phyloP scores from a whole-genome alignment of 2,797 vertebrate species.

The Syncerus caffer region DNA sequence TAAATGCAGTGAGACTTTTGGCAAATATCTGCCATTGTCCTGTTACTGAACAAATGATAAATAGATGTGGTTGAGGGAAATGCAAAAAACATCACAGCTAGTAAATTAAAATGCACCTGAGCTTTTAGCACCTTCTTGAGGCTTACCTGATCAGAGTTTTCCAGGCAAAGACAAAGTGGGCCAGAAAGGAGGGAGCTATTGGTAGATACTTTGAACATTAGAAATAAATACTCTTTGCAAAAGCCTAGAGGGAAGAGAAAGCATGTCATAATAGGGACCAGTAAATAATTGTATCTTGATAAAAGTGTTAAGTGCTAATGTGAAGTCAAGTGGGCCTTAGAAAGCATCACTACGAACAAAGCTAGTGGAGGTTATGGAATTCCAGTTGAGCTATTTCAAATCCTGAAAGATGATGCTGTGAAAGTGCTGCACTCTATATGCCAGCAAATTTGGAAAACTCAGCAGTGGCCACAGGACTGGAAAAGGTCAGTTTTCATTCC shows the following conservation, averaged over 20 bases:
- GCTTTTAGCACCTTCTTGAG: not conserved
- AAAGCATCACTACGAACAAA: too few relatives aligned
- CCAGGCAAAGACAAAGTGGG: not conserved
- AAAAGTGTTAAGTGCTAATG: not conserved
- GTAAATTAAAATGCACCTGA: not conserved
- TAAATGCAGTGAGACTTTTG: not conserved
- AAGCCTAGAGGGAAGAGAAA: not conserved
- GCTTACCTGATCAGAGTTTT: not conserved
- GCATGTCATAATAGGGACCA: not conserved
- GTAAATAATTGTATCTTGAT: not conserved
- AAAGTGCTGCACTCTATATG: too few relatives aligned
- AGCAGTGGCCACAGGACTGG: too few relatives aligned
- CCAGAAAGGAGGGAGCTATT: not conserved
- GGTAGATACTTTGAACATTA: rapidly evolving
- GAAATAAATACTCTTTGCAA: not conserved
- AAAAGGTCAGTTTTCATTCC: too few relatives aligned
- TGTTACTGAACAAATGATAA: not conserved
- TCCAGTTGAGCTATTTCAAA: too few relatives aligned
- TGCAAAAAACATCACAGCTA: not conserved
- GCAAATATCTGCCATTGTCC: not conserved
- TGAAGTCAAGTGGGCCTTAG: too few relatives aligned
- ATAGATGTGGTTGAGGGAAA: not conserved
- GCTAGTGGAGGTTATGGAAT: too few relatives aligned
- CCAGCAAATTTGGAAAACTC: too few relatives aligned
- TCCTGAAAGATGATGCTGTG: too few relatives aligned